Conservation (phyloP, 2,888 invertebrate genomes). For the Priocnemis perturbator region DNA sequence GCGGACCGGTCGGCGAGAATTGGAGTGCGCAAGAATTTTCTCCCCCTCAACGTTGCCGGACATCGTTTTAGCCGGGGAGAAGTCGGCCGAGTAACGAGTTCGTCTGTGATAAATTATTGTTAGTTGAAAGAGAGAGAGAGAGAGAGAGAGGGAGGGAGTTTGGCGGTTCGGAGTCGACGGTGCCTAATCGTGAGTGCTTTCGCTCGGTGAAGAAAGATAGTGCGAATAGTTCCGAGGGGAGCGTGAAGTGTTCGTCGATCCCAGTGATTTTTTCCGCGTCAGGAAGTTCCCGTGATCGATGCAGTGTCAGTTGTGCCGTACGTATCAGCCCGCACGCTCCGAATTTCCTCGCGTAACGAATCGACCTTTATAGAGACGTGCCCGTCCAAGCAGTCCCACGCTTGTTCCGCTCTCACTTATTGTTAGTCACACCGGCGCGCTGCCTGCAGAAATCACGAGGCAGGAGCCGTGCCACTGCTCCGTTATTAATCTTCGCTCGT, state of each 20-base stretch:
- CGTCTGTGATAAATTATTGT: no score
- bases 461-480: constrained; percentile 8
- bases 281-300: background rate
- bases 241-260: background rate
- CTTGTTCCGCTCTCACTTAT: constrained; percentile 33
- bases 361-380: background rate
- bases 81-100: no score
- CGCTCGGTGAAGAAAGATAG: background rate
- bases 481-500: constrained; percentile 29
- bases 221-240: background rate
- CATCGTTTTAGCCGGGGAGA: no score
- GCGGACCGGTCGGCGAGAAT: no score
- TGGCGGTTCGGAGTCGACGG: no score
- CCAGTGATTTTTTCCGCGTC: background rate
- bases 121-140: no score
- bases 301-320: background rate
- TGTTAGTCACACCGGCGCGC: constrained; percentile 25
- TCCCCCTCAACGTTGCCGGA: no score
- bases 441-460: constrained; percentile 22
- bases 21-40: no score
- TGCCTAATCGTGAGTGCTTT: no score
- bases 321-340: constrained; percentile 20
- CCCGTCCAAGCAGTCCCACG: constrained; percentile 27
- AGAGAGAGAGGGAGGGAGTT: no score
- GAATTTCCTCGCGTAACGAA: background rate